Conservation (phyloP, 2,113 vertebrate species). For the Vulpes ferrilata region DNA sequence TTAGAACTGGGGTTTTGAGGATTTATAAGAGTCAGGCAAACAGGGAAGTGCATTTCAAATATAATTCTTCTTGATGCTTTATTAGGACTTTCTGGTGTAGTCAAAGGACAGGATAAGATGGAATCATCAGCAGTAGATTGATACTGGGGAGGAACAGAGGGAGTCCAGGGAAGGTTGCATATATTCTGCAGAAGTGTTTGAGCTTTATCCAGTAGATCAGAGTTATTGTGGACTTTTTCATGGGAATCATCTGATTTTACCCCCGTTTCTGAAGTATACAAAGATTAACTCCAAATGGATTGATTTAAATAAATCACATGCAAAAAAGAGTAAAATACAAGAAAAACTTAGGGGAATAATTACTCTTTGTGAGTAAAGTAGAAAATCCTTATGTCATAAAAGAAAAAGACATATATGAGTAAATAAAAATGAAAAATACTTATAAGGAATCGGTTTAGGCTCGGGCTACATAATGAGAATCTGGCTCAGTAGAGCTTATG, state of each 20-base stretch:
- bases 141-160: neutral
- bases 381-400: neutral
- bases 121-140: neutral
- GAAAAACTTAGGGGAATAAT: neutral
- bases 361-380: neutral
- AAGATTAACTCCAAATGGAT: slow-evolving; percentile 17
- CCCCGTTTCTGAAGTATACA: neutral
- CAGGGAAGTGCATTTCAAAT: neutral
- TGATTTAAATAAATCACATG: slow-evolving; percentile 6
- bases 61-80: neutral
- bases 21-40: neutral
- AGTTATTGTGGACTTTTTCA: neutral
- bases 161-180: neutral
- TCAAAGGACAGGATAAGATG: neutral
- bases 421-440: slow-evolving; percentile 4
- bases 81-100: neutral
- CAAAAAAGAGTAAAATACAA: neutral
- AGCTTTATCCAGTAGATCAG: neutral
- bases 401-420: neutral
- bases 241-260: neutral
- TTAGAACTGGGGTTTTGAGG: neutral
- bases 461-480: neutral
- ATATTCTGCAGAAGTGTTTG: neutral
- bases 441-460: neutral
- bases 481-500: neutral